These are phyloP conservation scores for Germaria angustata DNA, from an alignment of 2,888 invertebrate genomes.

Conservation along the genomic window DNA sequence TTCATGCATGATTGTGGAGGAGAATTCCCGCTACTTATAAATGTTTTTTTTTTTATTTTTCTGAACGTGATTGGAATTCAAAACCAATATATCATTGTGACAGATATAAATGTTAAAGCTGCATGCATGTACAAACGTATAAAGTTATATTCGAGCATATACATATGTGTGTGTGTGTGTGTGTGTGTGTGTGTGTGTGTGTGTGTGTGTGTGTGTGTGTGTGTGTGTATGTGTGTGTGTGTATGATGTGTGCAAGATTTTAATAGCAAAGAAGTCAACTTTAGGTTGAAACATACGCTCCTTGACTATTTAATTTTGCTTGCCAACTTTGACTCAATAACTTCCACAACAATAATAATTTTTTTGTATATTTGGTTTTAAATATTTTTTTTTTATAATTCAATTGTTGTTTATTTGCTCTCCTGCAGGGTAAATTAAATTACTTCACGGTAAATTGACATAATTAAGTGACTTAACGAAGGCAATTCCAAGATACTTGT, in stretches of 20 bases:
- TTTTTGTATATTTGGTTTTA: slow-evolving; percentile 7
- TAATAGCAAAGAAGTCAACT: slow-evolving; percentile 54
- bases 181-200: too few relatives aligned
- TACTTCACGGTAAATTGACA: neutral
- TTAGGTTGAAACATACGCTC: slow-evolving; percentile 52
- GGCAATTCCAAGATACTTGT: slow-evolving; percentile 26
- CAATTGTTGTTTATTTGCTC: slow-evolving; percentile 7
- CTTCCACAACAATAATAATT: neutral
- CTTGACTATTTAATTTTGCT: neutral
- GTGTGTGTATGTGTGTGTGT: neutral
- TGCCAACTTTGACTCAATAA: neutral
- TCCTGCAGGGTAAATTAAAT: slow-evolving; percentile 28
- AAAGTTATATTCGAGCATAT: neutral
- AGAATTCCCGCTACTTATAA: neutral
- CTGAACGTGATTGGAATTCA: slow-evolving; percentile 63
- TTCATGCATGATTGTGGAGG: neutral
- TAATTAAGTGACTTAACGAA: neutral
- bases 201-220: neutral
- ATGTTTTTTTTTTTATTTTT: neutral
- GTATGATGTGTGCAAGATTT: slow-evolving; percentile 4
- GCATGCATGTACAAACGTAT: neutral
- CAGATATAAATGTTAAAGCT: slow-evolving; percentile 18
- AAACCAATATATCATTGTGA: slow-evolving; percentile 62
- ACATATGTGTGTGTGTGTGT: too few relatives aligned
- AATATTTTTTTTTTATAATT: slow-evolving; percentile 31